Evolutionary conservation across 2,888 invertebrate genomes (phyloP), one percentile per base, ranked within the genome.

Genomic region (Epistrophe eligans): DNA sequence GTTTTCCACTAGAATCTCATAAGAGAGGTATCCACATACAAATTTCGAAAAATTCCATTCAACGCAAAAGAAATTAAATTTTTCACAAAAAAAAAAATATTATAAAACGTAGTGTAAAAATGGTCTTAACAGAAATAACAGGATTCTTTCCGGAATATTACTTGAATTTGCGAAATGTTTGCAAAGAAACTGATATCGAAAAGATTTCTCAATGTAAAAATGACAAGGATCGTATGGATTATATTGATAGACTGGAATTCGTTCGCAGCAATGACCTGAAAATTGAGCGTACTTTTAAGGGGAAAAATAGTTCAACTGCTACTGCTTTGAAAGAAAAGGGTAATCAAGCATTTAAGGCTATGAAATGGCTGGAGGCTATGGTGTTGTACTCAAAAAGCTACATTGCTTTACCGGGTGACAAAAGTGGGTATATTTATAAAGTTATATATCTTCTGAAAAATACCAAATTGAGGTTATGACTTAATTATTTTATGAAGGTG

Each of bases 341-440:
- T 4, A 97, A 97, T 90, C 93, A 94, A 83, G 95, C 95, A 7
- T 97, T 97, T 89, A 95, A 95, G 89, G 94, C 94, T 89, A 96
- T 95, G 72, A 95, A 96, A 89, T 96, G 95, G 94, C 91, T 92
- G 40, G 94, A 94, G 89, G 96, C 97, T 1, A 93, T 97, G 91
- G 93, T 95, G 43, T 91, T 95, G 57, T 98, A 97, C 92, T 95
- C 95, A 81, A 94, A 94, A 89, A 95, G 95, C 88, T 95, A 96
- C 90, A 92, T 96, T 32, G 93, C 94, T 67, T 94, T 95, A 91
- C 97, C 97, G 13, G 94, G 94, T 80, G 94, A 95, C 89, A 94
- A 95, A 93, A 95, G 97, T 97, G 93, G 94, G 94, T 55, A 19
- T 28, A 40, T 24, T 52, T 52, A 7, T 6, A 32, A 24, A 24